phyloP scores from a whole-genome alignment of 2,113 vertebrate species.

The Dascyllus trimaculatus region DNA sequence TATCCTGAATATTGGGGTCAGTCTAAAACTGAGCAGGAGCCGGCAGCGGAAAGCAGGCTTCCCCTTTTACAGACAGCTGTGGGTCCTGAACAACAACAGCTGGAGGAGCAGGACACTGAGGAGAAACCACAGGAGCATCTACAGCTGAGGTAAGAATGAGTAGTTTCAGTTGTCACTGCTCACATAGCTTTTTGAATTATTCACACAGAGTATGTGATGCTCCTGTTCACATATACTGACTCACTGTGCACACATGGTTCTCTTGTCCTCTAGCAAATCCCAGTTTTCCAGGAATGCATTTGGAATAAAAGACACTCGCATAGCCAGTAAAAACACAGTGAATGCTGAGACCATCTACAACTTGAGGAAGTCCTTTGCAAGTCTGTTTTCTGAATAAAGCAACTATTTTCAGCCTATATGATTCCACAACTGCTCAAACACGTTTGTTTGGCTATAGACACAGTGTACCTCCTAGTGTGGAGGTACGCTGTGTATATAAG shows the following conservation, averaged over 20 bases:
- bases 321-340: neutral
- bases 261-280: conserved; percentile 37
- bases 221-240: neutral
- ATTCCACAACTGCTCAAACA: neutral
- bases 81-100: neutral
- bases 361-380: conserved; percentile 21
- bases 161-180: neutral
- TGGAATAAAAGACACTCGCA: conserved; percentile 8
- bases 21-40: neutral
- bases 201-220: neutral
- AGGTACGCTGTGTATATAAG: too few species aligned
- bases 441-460: too few species aligned
- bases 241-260: neutral
- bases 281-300: neutral
- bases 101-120: neutral
- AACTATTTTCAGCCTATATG: neutral
- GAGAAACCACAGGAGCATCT: neutral
- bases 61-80: neutral
- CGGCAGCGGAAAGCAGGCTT: neutral
- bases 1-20: neutral
- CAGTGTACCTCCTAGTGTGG: too few species aligned
- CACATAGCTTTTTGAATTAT: neutral
- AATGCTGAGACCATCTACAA: neutral
- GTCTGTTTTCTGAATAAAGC: neutral
- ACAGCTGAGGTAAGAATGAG: conserved; percentile 1